A percentile compares a stretch with the other conserved stretches of the same genome.
Conservation (phyloP, 2,888 invertebrate species). For the Graphium colonna region DNA sequence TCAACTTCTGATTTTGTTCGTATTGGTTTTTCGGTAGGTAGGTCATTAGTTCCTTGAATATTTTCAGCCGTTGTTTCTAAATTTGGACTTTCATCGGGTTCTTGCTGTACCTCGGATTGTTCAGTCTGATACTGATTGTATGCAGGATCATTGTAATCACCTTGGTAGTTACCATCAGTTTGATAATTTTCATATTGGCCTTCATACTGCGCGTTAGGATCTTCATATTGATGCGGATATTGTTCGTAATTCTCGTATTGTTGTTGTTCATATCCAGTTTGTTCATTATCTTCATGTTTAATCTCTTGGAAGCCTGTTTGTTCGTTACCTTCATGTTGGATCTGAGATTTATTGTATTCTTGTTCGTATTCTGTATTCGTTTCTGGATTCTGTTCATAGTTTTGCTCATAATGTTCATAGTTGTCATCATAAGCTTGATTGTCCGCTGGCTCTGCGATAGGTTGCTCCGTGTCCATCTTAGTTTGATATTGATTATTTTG, state of each 20-base stretch:
- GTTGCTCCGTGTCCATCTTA: constrained; percentile 3
- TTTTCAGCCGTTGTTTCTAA: no score
- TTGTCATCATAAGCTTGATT: constrained; percentile 30
- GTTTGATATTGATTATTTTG: constrained; percentile 17
- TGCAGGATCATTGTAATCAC: constrained; percentile 49
- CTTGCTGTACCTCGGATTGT: background rate
- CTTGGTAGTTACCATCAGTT: constrained; percentile 49
- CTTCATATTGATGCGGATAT: constrained; percentile 49
- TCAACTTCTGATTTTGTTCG: constrained; percentile 16
- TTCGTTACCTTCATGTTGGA: constrained; percentile 43
- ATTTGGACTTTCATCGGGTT: constrained; percentile 3
- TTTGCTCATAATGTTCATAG: constrained; percentile 43
- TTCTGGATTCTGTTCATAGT: constrained; percentile 41
- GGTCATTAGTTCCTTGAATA: background rate
- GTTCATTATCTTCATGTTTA: constrained; percentile 52
- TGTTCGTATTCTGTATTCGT: constrained; percentile 37
- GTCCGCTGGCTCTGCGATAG: background rate
- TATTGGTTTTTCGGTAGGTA: constrained; percentile 8
- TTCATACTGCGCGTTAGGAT: constrained; percentile 53
- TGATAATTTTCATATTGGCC: constrained; percentile 52
- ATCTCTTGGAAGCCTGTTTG: constrained; percentile 50
- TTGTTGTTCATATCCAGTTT: constrained; percentile 48
- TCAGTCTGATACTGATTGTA: constrained; percentile 41
- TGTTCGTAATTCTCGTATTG: constrained; percentile 58
- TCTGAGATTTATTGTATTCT: constrained; percentile 38